Evolutionary conservation across 2,888 invertebrate species (phyloP).

Genomic region (Ariolimax columbianus): DNA sequence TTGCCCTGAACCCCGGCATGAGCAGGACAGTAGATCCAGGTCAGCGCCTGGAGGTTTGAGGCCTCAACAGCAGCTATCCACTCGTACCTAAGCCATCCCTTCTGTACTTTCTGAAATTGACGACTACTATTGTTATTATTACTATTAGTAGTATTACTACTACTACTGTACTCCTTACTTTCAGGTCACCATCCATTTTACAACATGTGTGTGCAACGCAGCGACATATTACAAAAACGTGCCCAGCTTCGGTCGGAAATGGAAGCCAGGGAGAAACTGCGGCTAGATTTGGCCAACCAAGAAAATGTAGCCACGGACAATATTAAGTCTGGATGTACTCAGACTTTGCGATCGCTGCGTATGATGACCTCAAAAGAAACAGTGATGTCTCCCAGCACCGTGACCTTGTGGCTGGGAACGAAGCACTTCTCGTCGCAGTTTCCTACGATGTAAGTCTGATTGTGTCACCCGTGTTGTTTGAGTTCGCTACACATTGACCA

Average conservation of each 20-base stretch:
- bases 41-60: too few species aligned
- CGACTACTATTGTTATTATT: too few species aligned
- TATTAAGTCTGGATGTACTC: slow-evolving; percentile 33
- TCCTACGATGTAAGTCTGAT: slow-evolving; percentile 64
- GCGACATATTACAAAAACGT: slow-evolving; percentile 38
- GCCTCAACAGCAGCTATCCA: too few species aligned
- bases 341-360: slow-evolving; percentile 48
- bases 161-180: too few species aligned
- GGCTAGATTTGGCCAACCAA: slow-evolving; percentile 11
- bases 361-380: slow-evolving; percentile 57
- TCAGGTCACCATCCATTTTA: slow-evolving; percentile 52
- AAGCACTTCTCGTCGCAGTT: slow-evolving; percentile 73
- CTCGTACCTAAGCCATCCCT: too few species aligned
- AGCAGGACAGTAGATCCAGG: too few species aligned
- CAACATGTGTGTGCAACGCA: slow-evolving; percentile 52
- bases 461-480: too few species aligned
- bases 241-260: slow-evolving; percentile 44
- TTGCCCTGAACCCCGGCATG: too few species aligned
- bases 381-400: slow-evolving; percentile 68
- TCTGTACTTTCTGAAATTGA: too few species aligned
- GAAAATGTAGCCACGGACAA: neutral
- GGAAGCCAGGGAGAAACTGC: slow-evolving; percentile 34
- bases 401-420: slow-evolving; percentile 72
- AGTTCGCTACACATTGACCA: too few species aligned
- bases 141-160: too few species aligned